Base-by-base conservation (phyloP, 2,113 vertebrate genomes). In the Mirounga angustirostris region DNA sequence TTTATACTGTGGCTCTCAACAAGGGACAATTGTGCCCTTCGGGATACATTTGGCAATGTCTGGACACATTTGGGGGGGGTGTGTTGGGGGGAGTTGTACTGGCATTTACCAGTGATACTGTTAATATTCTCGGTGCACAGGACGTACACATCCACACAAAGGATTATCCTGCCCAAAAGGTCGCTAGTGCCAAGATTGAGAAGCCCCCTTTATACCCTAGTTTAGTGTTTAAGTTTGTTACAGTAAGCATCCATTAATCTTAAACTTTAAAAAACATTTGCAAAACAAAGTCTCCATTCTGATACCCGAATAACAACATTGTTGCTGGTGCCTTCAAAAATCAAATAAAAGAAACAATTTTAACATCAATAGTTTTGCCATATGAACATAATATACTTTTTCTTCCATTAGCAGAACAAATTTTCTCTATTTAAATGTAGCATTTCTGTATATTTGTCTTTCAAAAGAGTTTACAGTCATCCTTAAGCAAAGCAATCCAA, bases 271-370 rank as follows among this genome's bases (percentile, higher is more conserved):
- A 82, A 94, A 76, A 82, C 21, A 33, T 12, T 40, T 81, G 21
- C 54, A 36, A 81, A 96, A 59, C 71, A 52, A 26, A 84, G 26
- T 92, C 63, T 82, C 28, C 28, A 1, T 79, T 79, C 43, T 71
- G n/a, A 63, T 36, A 10, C 30, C 94, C 69, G 8, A 58, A 36
- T 33, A n/a, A 71, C 91, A 91, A 54, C 16, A 8, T 65, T 21
- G 50, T 54, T 71, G 40, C 54, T 86, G n/a, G 0, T 81, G 19
- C 26, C 65, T 81, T 91, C 88, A 69, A 65, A 79, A 54, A 69
- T 84, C 69, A 84, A 46, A 92, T 76, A 36, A 76, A 83, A 88
- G 91, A 56, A 30, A 58, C 58, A 71, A 43, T 52, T 90, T 97
- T 43, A 81, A 74, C 56, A 80, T 85, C 46, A 67, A 4, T 50